phyloP scores from a whole-genome alignment of 2,888 invertebrate species.

The Meghimatium bilineatum region DNA sequence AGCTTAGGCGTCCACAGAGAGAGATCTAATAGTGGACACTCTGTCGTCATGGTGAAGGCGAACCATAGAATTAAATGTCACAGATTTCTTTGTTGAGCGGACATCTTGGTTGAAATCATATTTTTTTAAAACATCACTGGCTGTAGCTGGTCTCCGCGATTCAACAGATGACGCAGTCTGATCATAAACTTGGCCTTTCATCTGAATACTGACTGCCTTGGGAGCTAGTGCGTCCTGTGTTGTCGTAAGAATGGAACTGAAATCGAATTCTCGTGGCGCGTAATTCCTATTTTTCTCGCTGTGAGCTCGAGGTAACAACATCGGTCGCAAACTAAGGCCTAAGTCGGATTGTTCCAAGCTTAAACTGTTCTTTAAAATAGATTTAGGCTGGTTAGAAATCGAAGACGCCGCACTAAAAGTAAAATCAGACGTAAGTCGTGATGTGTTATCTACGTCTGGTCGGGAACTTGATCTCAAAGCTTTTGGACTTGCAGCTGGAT shows the following conservation, averaged over 20 bases:
- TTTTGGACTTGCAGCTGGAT: slow-evolving; percentile 1
- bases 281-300: neutral
- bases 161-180: neutral
- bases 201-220: neutral
- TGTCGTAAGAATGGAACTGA: slow-evolving; percentile 27
- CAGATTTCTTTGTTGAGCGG: slow-evolving; percentile 1
- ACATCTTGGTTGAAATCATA: neutral
- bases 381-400: slow-evolving; percentile 8
- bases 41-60: slow-evolving; percentile 14
- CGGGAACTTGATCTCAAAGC: neutral
- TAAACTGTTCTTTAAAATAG: slow-evolving; percentile 16
- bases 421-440: neutral
- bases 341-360: slow-evolving; percentile 11
- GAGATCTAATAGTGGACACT: neutral
- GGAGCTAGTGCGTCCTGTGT: neutral
- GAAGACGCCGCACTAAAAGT: neutral
- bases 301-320: slow-evolving; percentile 33
- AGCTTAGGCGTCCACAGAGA: neutral
- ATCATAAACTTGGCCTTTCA: neutral
- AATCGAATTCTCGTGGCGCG: slow-evolving; percentile 17
- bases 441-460: neutral
- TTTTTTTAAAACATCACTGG: neutral
- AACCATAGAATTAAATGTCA: slow-evolving; percentile 28
- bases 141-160: neutral
- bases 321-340: neutral